Evolutionary conservation across 2,888 invertebrate species (phyloP).

Genomic region (Carabus problematicus): DNA sequence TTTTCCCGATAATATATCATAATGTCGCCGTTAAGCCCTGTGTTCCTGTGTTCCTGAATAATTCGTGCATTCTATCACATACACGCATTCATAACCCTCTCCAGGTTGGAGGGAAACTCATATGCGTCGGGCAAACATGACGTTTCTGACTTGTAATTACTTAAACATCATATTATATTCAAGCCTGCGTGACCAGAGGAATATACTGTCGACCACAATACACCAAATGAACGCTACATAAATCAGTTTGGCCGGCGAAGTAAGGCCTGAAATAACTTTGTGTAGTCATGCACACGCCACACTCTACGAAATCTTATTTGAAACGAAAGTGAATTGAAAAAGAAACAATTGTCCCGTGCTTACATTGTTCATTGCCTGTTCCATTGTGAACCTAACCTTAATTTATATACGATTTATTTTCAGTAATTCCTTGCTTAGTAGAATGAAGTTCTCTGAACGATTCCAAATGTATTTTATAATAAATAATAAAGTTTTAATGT

Average conservation of each 20-base stretch:
- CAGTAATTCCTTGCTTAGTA: no score
- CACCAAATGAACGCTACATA: slow-evolving; percentile 29
- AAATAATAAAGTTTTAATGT: no score
- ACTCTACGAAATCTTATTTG: no score
- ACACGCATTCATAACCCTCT: slow-evolving; percentile 8
- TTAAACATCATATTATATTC: slow-evolving; percentile 24
- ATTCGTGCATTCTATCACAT: slow-evolving; percentile 19
- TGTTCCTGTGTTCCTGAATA: slow-evolving; percentile 21
- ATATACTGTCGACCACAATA: slow-evolving; percentile 28
- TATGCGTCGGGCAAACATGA: slow-evolving; percentile 23
- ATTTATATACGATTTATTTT: no score
- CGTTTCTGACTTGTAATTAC: slow-evolving; percentile 37
- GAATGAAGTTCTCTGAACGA: no score
- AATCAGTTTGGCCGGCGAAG: slow-evolving; percentile 17
- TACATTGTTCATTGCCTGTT: slow-evolving; percentile 15
- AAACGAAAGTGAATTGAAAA: slow-evolving; percentile 14
- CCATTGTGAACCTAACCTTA: slow-evolving; percentile 1
- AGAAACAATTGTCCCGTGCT: background rate
- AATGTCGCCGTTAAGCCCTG: slow-evolving; percentile 26
- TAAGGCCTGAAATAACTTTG: slow-evolving; percentile 17
- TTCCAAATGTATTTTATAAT: no score
- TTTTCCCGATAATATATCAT: slow-evolving; percentile 24
- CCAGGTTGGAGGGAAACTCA: no score
- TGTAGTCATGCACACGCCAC: slow-evolving; percentile 14
- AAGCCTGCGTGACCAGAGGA: slow-evolving; percentile 3